Conservation (phyloP, 2,113 vertebrate genomes). For the Paratilapia polleni region DNA sequence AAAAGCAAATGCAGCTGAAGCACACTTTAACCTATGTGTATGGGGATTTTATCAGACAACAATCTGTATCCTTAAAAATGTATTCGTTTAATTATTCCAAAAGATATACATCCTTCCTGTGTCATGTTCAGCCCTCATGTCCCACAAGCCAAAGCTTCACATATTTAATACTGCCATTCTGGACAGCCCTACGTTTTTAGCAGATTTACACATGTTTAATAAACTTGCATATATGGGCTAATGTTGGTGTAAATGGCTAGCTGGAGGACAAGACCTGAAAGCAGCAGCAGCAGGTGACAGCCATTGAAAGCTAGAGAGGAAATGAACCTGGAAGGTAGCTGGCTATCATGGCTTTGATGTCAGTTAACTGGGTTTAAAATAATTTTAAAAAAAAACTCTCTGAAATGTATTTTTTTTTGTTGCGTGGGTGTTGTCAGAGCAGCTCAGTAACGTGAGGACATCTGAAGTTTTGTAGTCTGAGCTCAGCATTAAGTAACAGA, state of each 20-base stretch:
- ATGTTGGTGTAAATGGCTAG: too few relatives aligned
- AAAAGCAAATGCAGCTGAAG: too few relatives aligned
- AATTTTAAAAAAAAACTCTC: too few relatives aligned
- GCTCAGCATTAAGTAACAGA: fast-evolving
- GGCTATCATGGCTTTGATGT: background rate
- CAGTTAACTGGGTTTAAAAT: background rate
- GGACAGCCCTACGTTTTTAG: background rate
- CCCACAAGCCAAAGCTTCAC: background rate
- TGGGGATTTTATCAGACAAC: too few relatives aligned
- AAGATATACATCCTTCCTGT: too few relatives aligned
- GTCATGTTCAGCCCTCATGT: background rate
- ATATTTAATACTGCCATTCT: background rate
- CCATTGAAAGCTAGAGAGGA: background rate
- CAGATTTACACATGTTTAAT: background rate
- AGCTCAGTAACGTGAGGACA: background rate
- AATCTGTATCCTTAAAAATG: too few relatives aligned
- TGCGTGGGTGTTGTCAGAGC: background rate
- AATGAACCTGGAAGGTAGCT: background rate
- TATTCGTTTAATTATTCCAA: too few relatives aligned
- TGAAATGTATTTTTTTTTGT: background rate
- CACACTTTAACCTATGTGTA: too few relatives aligned
- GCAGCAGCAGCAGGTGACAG: too few relatives aligned
- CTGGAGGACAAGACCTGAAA: too few relatives aligned
- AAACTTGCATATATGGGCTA: background rate
- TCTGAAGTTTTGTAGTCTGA: too few relatives aligned